These are phyloP conservation scores for Rhadina sibilatrix DNA, from an alignment of 2,113 vertebrate species.

Conservation along the genomic window DNA sequence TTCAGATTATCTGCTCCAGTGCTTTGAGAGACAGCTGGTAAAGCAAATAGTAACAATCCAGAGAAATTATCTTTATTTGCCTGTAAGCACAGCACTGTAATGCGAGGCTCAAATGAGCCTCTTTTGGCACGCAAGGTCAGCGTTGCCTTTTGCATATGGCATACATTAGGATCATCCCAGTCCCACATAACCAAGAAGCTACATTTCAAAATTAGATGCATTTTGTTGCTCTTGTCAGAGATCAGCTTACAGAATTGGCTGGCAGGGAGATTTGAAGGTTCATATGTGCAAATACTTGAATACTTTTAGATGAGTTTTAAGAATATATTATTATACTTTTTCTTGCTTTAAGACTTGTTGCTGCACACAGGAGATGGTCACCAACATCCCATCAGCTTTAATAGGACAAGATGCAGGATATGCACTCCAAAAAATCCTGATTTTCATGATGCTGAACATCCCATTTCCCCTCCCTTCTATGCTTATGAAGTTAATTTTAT, in stretches of 20 bases:
- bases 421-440: background rate
- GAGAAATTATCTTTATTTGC: background rate
- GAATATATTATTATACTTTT: background rate
- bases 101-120: background rate
- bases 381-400: background rate
- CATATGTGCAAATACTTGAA: background rate
- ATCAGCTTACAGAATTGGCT: background rate
- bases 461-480: background rate
- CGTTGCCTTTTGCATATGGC: background rate
- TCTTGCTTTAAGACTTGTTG: background rate
- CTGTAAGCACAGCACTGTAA: background rate
- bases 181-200: background rate
- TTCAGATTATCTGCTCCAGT: background rate
- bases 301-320: background rate
- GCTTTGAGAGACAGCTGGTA: conserved; percentile 15
- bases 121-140: background rate
- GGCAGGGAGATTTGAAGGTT: background rate
- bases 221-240: background rate
- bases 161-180: background rate
- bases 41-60: background rate
- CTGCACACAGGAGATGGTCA: background rate
- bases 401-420: background rate
- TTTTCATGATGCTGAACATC: background rate
- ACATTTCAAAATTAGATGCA: background rate
- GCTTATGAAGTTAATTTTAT: fast-evolving